A percentile compares a stretch with the other conserved stretches of the same genome.
These are phyloP conservation scores for Sebastes cheni DNA, from an alignment of 2,797 vertebrate species.

Conservation along the genomic window DNA sequence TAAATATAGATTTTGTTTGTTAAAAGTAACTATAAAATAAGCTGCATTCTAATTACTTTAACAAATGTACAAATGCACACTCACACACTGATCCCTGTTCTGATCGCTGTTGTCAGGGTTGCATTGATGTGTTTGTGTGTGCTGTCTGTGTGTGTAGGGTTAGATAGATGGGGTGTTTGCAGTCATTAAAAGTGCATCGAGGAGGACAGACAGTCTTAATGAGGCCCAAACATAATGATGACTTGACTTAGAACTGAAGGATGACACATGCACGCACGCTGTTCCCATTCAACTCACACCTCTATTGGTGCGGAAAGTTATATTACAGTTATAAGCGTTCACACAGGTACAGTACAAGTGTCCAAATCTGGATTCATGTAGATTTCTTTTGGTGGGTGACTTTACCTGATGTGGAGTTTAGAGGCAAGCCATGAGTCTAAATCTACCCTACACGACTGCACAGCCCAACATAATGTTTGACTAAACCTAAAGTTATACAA, in stretches of 20 bases:
- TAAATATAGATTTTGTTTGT: neutral
- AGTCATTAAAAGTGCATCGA: neutral
- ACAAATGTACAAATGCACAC: neutral
- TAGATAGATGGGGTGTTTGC: neutral
- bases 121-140: neutral
- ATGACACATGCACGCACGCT: neutral
- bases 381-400: neutral
- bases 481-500: too few species aligned
- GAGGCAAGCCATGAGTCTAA: too few species aligned
- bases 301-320: neutral
- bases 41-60: neutral
- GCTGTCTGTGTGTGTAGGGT: neutral
- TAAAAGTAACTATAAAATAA: neutral
- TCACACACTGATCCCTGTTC: neutral
- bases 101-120: neutral
- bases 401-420: too few species aligned
- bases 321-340: neutral
- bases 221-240: neutral
- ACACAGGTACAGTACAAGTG: neutral
- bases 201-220: neutral
- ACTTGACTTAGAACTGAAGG: neutral
- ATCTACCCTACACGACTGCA: too few species aligned
- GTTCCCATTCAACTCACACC: neutral
- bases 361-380: neutral
- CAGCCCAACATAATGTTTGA: too few species aligned